Base-by-base conservation (phyloP, 2,797 vertebrate species). In the Thunnus albacares region DNA sequence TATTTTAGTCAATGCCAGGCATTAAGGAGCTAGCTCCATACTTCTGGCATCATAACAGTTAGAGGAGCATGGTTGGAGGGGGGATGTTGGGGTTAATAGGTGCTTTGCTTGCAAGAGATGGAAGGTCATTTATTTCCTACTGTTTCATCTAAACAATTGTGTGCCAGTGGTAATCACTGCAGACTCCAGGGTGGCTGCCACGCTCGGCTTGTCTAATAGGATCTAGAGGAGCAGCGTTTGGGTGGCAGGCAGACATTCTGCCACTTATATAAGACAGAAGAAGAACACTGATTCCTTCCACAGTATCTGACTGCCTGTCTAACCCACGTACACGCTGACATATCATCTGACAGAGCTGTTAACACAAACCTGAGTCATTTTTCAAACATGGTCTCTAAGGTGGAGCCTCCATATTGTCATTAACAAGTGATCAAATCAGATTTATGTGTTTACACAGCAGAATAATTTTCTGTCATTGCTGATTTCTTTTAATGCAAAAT, bases 151-250 rank as follows among this genome's bases (percentile, higher is more conserved):
- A 77, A 85, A 83, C 71, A 61, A 71, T 76, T 28, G 30, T 26
- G 20, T 61, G 43, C 61, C 74, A 56, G 59, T 33, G 8, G 66
- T 74, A 81, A 86, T 87, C 69, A 72, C 0, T 51, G 74, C 33
- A 75, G 73, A 53, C 64, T 69, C 66, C 69, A 58, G 69, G 64
- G 81, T 43, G 81, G 41, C 79, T 57, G 77, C 79, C 77, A 84
- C 18, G 59, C 85, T 91, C 62, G 41, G 79, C 61, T 81, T 73
- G 82, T 80, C 86, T 88, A 80, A 88, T 63, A 75, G 74, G 79
- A 88, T 83, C 60, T 63, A 15, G 62, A 70, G 65, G 71, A 71
- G 67, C 49, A 11, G 55, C 18, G 3, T 77, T 78, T 65, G 71
- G 76, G 79, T 77, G 79, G 71, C 68, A 64, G 68, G 49, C n/a